Percentiles rank a stretch among this genome's conserved stretches.
Conservation (phyloP, 2,888 invertebrate genomes). For the Heliconius cydno region DNA sequence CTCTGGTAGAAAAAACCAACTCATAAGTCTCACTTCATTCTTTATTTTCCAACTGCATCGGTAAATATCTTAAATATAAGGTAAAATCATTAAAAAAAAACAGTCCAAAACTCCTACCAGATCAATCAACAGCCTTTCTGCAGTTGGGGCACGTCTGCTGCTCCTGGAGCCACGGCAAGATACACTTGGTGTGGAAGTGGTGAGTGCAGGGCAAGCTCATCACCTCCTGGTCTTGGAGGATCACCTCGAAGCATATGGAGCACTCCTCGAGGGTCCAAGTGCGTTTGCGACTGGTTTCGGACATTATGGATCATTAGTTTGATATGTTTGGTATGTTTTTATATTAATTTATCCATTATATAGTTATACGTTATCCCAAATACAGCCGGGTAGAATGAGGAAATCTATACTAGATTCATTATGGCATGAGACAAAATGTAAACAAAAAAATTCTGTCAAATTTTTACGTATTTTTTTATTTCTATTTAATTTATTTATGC, state of each 20-base stretch:
- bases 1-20: too few species aligned
- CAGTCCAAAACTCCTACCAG: neutral
- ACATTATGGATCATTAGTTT: neutral
- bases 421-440: too few species aligned
- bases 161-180: constrained; percentile 74
- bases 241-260: constrained; percentile 75
- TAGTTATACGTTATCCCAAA: too few species aligned
- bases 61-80: neutral
- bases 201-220: constrained; percentile 69
- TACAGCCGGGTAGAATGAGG: too few species aligned
- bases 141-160: constrained; percentile 76
- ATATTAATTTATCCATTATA: neutral
- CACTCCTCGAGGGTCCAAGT: constrained; percentile 72
- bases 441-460: too few species aligned
- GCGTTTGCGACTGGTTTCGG: constrained; percentile 66
- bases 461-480: too few species aligned
- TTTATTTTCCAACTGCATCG: too few species aligned
- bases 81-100: neutral
- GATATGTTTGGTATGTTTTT: neutral
- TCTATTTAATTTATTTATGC: too few species aligned
- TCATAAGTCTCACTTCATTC: too few species aligned
- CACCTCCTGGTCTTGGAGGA: constrained; percentile 65
- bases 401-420: neutral
- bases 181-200: constrained; percentile 73
- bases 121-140: constrained; percentile 60